These are phyloP conservation scores for Osmoderma eremita DNA, from an alignment of 2,888 invertebrate genomes.

Conservation along the genomic window DNA sequence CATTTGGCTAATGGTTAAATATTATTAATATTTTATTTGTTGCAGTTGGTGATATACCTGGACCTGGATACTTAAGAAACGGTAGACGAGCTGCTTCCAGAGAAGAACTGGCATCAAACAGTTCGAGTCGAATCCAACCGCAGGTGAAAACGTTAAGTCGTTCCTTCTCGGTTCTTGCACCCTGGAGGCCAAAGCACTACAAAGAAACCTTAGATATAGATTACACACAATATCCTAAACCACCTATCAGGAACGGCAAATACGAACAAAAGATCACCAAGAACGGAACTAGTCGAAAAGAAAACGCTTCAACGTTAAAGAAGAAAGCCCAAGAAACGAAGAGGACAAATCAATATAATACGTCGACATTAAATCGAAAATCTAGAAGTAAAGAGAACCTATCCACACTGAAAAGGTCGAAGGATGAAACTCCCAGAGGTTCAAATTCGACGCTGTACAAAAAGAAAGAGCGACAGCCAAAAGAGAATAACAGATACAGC, in stretches of 20 bases:
- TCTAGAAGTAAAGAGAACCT: constrained; percentile 61
- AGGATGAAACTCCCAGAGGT: constrained; percentile 56
- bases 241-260: constrained; percentile 62
- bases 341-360: constrained; percentile 54
- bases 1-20: no score
- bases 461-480: constrained; percentile 63
- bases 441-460: constrained; percentile 61
- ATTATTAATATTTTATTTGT: constrained; percentile 44
- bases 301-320: constrained; percentile 59
- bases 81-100: constrained; percentile 75
- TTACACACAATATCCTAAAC: constrained; percentile 74
- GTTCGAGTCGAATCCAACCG: constrained; percentile 69
- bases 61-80: constrained; percentile 68
- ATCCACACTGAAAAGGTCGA: constrained; percentile 55
- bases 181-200: constrained; percentile 82
- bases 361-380: constrained; percentile 64
- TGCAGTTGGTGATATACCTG: constrained; percentile 84
- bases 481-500: constrained; percentile 62
- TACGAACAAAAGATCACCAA: constrained; percentile 58
- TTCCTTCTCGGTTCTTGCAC: constrained; percentile 85
- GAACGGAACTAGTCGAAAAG: constrained; percentile 58
- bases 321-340: constrained; percentile 66
- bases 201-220: constrained; percentile 81
- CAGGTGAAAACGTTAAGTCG: constrained; percentile 79
- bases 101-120: constrained; percentile 77